Base-by-base conservation (phyloP, 2,797 vertebrate species). In the Hypotaenidia okinawae region DNA sequence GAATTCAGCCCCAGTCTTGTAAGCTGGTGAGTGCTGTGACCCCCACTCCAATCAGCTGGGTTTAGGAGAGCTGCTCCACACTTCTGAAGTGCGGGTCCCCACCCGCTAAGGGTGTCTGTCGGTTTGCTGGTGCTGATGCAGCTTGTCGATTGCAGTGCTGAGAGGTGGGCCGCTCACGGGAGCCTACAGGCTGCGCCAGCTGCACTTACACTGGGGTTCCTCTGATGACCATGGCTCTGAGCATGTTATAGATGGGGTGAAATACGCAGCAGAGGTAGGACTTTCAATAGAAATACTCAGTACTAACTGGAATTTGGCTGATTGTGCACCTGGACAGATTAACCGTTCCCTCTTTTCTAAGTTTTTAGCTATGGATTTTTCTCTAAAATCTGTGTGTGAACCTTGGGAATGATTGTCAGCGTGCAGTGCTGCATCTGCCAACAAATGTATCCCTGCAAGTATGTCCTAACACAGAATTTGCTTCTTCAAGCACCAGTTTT, bases 151-250 rank as follows among this genome's bases (percentile, higher is more conserved):
- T 89, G 28, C 98, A 99, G 99, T 98, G 96, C 98, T 99, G 94
- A 98, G 96, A 54, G 98, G 98, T 5, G 99, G 99, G 9, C 99
- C 99, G 0, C 97, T 99, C 88, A 73, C 94, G 4, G 99, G 98
- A 22, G 94, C 85, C 52, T 99, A 99, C 98, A 98, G 99, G 88
- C 99, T 99, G 84, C 99, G 99, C 66, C 99, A 99, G 97, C 98
- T 99, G 76, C 99, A 99, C 94, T 98, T 99, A 94, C 99, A 99
- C 95, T 99, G 99, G 99, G 99, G 99, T 21, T 97, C 97, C 5
- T 95, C 97, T 1, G 98, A 99, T 47, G 97, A 98, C 41, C 98
- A 97, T 2, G 99, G 99, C 94, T 99, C 99, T 4, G 99, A 99
- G 87, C 99, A 99, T 86, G 98, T 98, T 1, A 97, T 99, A 84